Conservation (phyloP, 2,888 invertebrate species). For the Drosophila pseudotalamancana region DNA sequence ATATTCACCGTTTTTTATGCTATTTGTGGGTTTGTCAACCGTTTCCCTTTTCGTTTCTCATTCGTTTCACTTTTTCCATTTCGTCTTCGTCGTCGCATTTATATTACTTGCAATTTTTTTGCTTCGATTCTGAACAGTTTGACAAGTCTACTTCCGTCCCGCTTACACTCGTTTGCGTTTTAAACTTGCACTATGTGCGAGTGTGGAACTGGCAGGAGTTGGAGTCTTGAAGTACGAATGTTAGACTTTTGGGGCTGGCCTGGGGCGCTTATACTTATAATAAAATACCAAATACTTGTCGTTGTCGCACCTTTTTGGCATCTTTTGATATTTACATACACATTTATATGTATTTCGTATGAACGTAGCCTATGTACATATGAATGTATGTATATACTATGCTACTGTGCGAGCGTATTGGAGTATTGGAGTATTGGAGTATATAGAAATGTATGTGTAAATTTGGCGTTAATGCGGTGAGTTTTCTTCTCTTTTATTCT, state of each 20-base stretch:
- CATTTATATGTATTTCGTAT: conserved; percentile 15
- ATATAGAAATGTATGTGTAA: conserved; percentile 19
- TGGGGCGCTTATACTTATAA: conserved; percentile 68
- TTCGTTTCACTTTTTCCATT: conserved; percentile 65
- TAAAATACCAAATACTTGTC: conserved; percentile 73
- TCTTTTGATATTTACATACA: conserved; percentile 39
- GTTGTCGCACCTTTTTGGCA: conserved; percentile 75
- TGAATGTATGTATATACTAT: too few relatives aligned
- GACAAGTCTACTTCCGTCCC: conserved; percentile 29
- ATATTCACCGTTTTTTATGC: conserved; percentile 43
- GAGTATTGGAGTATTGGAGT: conserved; percentile 8
- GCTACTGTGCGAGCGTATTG: too few relatives aligned
- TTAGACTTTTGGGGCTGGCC: conserved; percentile 63
- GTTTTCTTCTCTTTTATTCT: conserved; percentile 46
- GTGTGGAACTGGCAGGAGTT: conserved; percentile 3
- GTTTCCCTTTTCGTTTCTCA: conserved; percentile 67
- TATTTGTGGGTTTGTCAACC: conserved; percentile 76
- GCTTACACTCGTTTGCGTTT: conserved; percentile 31
- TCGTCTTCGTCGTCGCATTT: conserved; percentile 63
- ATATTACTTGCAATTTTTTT: conserved; percentile 63
- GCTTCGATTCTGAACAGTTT: conserved; percentile 64
- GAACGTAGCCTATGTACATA: conserved; percentile 8
- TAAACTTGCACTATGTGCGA: conserved; percentile 35
- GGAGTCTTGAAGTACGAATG: conserved; percentile 43
- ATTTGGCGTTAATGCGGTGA: conserved; percentile 43